Base-by-base conservation (phyloP, 1,140 invertebrate species). In the Pseudomyrmex pallidus region DNA sequence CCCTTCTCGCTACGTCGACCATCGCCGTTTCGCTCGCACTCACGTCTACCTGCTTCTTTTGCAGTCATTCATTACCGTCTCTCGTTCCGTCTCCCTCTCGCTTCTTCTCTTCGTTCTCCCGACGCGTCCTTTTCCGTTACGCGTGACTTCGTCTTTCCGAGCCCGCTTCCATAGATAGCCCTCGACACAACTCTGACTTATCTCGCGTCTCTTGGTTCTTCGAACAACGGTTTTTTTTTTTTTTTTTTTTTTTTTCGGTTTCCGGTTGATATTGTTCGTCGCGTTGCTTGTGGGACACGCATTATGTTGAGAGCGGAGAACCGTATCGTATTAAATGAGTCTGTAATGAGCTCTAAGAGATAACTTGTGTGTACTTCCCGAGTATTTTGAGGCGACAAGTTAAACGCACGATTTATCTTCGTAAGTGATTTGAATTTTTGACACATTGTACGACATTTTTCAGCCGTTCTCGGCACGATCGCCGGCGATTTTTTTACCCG, bases 11-110 rank as follows among this genome's bases (percentile, higher is more conserved):
- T 80, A 35, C 63, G 15, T 1, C 62, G 56, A 56, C 62, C 61
- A 56, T 66, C 35, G 44, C 20, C 35, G 48, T 48, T 68, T 59
- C 67, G 17, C 50, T 83, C 56, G 52, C 66, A 22, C 77, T 46
- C 44, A n/a, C 66, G 63, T 87, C 59, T 70, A 85, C 78, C 87
- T 89, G 86, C 83, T 85, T 64, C 78, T 89, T 85, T 89, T 83
- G 84, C 87, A 85, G 87, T 82, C 87, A 88, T 88, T 88, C 87
- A 88, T 88, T 88, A 88, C 86, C 73, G 59, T 48, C 10, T 15
- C 57, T 61, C 68, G 72, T 56, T 17, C 62, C 35, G 10, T 62
- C 17, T 54, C 62, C 57, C 61, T 20, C 0, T 56, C 50, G 22
- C 66, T 54, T 63, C 22, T 54, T 17, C n/a, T 59, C n/a, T n/a